These are phyloP conservation scores for Phyllotreta cruciferae DNA, from an alignment of 2,888 invertebrate species.

Conservation along the genomic window DNA sequence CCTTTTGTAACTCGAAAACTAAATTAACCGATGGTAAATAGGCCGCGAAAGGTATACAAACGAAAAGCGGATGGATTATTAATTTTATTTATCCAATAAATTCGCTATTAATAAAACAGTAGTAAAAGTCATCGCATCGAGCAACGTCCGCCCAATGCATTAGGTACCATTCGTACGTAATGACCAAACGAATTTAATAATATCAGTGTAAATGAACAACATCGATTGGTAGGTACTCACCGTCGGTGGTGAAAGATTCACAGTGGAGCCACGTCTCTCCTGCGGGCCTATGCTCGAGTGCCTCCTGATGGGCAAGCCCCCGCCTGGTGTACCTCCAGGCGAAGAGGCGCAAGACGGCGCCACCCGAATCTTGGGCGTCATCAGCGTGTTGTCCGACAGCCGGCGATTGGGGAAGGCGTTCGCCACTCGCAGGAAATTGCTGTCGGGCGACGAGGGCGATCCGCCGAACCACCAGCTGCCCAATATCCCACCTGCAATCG, in stretches of 20 bases:
- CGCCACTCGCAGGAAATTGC: constrained; percentile 85
- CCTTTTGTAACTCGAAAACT: too few relatives aligned
- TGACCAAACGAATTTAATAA: too few relatives aligned
- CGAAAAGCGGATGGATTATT: too few relatives aligned
- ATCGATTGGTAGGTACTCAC: constrained; percentile 64
- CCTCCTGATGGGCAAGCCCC: constrained; percentile 82
- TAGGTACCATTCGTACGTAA: not conserved
- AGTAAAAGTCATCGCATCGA: too few relatives aligned
- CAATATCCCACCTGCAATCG: constrained; percentile 63
- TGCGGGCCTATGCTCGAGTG: constrained; percentile 93
- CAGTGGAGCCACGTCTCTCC: constrained; percentile 82
- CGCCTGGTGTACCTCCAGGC: constrained; percentile 74
- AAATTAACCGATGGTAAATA: too few relatives aligned
- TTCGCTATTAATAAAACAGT: too few relatives aligned
- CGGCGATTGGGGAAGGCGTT: constrained; percentile 83
- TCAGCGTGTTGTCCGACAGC: constrained; percentile 89
- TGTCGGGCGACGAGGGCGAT: constrained; percentile 83
- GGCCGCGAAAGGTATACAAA: too few relatives aligned
- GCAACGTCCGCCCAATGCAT: too few relatives aligned
- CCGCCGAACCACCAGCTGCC: constrained; percentile 87
- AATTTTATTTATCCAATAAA: too few relatives aligned
- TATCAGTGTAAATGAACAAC: not conserved
- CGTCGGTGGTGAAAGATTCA: constrained; percentile 87
- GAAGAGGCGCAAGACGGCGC: constrained; percentile 90
- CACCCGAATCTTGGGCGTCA: constrained; percentile 88